Base-by-base conservation (phyloP, 2,888 invertebrate species). In the Blastobasis lacticolella region DNA sequence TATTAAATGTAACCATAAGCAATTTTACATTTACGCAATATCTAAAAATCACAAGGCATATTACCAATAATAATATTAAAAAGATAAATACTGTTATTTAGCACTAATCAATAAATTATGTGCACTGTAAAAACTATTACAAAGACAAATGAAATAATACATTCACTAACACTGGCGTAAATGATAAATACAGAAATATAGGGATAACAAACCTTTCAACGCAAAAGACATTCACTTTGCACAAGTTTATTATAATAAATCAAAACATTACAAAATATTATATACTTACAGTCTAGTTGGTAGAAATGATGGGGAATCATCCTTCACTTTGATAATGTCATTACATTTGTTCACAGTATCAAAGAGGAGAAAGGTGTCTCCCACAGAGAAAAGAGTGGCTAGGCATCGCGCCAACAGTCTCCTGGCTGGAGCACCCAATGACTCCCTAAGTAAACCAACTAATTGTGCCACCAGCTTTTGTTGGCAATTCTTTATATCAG, bases 321-420 rank as follows among this genome's bases (percentile, higher is more conserved):
- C 99, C 77, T 97, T 98, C 66, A 96, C 96, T 81, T 95, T 96
- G 53, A 99, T 91, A 62, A 98, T 95, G 72, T 99, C 99, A 88
- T 99, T 99, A 88, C 99, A 99, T 66, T 96, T 95, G 82, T 99
- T 99, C 51, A 99, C 97, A 4, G 98, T 97, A 66, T 98, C 97
- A 78, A 99, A 99, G 45, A 99, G 91, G 54, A 97, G 90, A 79
- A 98, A 98, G 42, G 99, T 97, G 78, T 99, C 99, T 0, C 99
- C 99, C 10, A 99, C 97, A 55, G 96, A 96, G 88, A 98, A 99
- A 45, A 99, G 88, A 0, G 97, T 97, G 0, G 98, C 97, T 57
- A 98, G 87, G 73, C 97, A 97, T 71, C 95, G 90, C 10, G 98
- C 97, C 50, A 99, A 92, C 38, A 99, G 88, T 73, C 95, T 93